These are phyloP conservation scores for Epinephelus lanceolatus DNA, from an alignment of 2,113 vertebrate genomes.

Conservation along the genomic window DNA sequence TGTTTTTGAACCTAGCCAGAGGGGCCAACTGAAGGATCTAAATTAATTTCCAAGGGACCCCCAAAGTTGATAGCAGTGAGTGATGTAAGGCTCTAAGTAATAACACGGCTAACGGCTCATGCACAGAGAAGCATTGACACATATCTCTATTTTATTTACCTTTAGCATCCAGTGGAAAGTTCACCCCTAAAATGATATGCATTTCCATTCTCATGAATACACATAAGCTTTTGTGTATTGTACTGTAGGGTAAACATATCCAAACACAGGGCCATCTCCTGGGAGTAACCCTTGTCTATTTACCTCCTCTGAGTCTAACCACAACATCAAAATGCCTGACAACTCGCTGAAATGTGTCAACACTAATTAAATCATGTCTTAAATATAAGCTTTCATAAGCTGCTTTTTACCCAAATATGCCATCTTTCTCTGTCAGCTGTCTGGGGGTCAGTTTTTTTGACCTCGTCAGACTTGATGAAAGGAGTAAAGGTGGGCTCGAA, in stretches of 20 bases:
- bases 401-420: constrained; percentile 26
- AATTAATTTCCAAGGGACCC: constrained; percentile 81
- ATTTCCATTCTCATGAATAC: constrained; percentile 75
- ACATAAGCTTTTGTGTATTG: constrained; percentile 40
- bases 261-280: constrained; percentile 24
- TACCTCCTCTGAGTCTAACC: constrained; percentile 16
- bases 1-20: constrained; percentile 64
- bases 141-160: constrained; percentile 48
- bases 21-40: constrained; percentile 68
- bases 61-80: constrained; percentile 63
- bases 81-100: constrained; percentile 63
- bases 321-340: constrained; percentile 40
- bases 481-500: background rate
- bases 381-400: constrained; percentile 2
- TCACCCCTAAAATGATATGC: constrained; percentile 37
- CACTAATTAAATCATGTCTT: constrained; percentile 41
- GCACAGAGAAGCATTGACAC: constrained; percentile 29
- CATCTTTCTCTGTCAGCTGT: constrained; percentile 21
- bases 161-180: constrained; percentile 50
- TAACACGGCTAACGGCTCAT: constrained; percentile 39
- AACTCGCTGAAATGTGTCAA: constrained; percentile 43
- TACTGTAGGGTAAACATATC: constrained; percentile 50
- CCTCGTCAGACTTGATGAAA: constrained; percentile 20
- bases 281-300: constrained; percentile 38
- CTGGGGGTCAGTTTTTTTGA: constrained; percentile 21